Evolutionary conservation across 2,888 invertebrate genomes (phyloP), one percentile per base, ranked within the genome.

Genomic region (Acleris laterana): DNA sequence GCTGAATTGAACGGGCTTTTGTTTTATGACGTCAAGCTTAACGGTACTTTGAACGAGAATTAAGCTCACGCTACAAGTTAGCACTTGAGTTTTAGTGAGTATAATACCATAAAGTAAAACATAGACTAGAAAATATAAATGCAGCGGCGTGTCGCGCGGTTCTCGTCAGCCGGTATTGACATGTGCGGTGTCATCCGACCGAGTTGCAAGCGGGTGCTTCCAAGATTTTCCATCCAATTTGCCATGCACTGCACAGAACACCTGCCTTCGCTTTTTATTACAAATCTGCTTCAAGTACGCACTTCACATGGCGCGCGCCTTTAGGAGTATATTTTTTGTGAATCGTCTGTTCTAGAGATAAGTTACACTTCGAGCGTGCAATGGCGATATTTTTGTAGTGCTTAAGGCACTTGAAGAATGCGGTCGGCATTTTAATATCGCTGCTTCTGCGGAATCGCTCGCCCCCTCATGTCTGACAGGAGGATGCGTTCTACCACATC

Each of bases 201-300:
- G 71, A 69, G 71, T 70, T 73, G 76, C 74, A 71, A 63, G 72
- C 71, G 73, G 71, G 71, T 74, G 76, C 73, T 72, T 73, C 64
- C 67, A 75, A 78, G 79, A 85, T 87, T 89, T 88, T 87, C 81
- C 83, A 80, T 79, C 76, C 79, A 82, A 85, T 83, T 87, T 83
- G 76, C 72, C 64, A 65, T 46, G 62, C 75, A 77, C 73, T 77
- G 76, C 72, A 76, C 65, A 67, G 64, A 74, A 72, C 89, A 89
- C 81, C 89, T 90, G 90, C 75, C 58, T 59, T 62, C 75, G 87
- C 86, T 90, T 87, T 72, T 68, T 65, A 70, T 68, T 32, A 65
- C 28, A 76, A 83, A 85, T 85, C 82, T 83, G 80, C 74, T 79
- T 71, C 67, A 75, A 82, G 80, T 75, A 77, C 78, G 76, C 79